Base-by-base conservation (phyloP, 2,113 vertebrate species). In the Ceyx cyanopectus region DNA sequence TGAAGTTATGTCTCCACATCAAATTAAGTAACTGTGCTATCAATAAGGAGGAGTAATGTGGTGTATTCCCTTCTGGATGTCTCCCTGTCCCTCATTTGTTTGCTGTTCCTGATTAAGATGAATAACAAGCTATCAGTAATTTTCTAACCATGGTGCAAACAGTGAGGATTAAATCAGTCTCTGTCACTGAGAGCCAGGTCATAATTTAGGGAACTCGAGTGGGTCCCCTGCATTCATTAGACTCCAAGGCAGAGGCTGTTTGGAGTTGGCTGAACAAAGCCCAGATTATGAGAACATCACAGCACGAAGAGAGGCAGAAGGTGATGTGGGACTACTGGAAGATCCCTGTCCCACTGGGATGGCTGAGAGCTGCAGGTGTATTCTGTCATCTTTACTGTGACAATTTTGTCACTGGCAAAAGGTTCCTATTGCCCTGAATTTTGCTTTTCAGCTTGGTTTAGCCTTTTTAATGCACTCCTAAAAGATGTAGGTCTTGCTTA, bases 1-100 rank as follows among this genome's bases (percentile, higher is more conserved):
- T 94, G 51, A 81, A 95, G 94, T 93, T 92, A 65, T 27, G 37
- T 74, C 63, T 94, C 74, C 91, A 96, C 92, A 93, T 94, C 94
- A 95, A 95, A 94, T 91, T 92, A 97, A 96, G 94, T 89, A 93
- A 89, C 92, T 88, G 87, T 40, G 61, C 95, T 86, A 97, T 97
- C 97, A 95, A 95, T 97, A 97, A 97, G 77, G 83, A 94, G 94
- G 92, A 95, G 82, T 95, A 86, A 84, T 83, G 65, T 2, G 6
- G 40, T 74, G 30, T 60, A 41, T 76, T 95, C 95, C 97, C 81
- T 81, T 67, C 90, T 94, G 88, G 89, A 93, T 88, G 82, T 70
- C 90, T 93, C 67, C 81, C 65, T 57, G 81, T 62, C 68, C 92
- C 84, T 94, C 85, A 82, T 97, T 94, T 96, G 95, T 97, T 94